A percentile compares a stretch with the other conserved stretches of the same genome.
Conservation (phyloP, 2,113 vertebrate genomes). For the Apodemus sylvaticus region DNA sequence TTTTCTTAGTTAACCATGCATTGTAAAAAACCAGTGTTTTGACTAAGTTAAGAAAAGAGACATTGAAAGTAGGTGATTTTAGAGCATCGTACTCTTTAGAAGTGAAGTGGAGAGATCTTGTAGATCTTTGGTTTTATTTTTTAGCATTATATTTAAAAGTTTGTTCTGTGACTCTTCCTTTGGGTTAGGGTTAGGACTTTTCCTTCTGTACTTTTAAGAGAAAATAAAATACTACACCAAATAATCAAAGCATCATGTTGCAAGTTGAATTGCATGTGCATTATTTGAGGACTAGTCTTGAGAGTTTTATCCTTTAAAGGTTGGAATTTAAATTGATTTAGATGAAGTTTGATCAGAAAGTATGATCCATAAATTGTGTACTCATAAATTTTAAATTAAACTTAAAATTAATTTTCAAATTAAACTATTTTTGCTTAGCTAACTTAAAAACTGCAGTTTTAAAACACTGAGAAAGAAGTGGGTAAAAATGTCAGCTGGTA, state of each 20-base stretch:
- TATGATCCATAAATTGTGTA: background rate
- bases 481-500: background rate
- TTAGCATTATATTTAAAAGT: background rate
- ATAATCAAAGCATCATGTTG: background rate
- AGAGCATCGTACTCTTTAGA: background rate
- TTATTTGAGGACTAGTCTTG: conserved; percentile 7
- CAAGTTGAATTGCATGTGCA: background rate
- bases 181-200: background rate
- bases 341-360: background rate
- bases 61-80: background rate
- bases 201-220: background rate
- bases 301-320: conserved; percentile 16
- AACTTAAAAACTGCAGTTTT: conserved; percentile 27
- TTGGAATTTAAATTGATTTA: background rate
- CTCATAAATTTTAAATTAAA: background rate
- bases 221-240: background rate
- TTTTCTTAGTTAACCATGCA: background rate
- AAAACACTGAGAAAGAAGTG: background rate
- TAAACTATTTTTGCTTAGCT: conserved; percentile 10
- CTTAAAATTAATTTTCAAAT: background rate
- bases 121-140: background rate
- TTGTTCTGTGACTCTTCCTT: background rate
- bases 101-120: background rate
- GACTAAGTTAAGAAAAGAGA: background rate
- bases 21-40: background rate